Percentiles rank a stretch among this genome's conserved stretches.
Conservation (phyloP, 2,113 vertebrate species). For the Rynchops niger region DNA sequence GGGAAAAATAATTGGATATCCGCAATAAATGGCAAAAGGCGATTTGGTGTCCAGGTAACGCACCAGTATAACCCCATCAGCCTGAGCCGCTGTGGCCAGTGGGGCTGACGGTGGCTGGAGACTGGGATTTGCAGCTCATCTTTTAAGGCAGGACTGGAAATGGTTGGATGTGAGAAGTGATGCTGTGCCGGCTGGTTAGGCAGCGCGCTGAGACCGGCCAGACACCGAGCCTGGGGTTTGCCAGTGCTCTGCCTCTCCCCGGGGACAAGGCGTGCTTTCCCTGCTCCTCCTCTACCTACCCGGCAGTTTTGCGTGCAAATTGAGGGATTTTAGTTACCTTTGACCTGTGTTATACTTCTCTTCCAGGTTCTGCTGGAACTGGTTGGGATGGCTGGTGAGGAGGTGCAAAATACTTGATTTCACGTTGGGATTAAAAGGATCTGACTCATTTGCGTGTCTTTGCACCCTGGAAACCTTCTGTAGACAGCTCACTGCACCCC, state of each 20-base stretch:
- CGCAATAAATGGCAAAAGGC: neutral
- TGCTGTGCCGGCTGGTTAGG: neutral
- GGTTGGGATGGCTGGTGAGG: accelerated
- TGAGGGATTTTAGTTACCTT: neutral
- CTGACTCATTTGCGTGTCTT: neutral
- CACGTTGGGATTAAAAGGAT: neutral
- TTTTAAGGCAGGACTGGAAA: neutral
- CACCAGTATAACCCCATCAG: neutral
- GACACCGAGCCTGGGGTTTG: neutral
- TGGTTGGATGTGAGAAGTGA: accelerated
- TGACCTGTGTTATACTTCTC: neutral
- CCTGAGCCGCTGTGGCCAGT: neutral
- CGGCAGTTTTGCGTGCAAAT: neutral
- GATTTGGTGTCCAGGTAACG: neutral
- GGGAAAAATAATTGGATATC: neutral
- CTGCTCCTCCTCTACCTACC: neutral
- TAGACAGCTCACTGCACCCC: neutral
- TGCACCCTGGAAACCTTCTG: neutral
- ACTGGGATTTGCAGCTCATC: neutral
- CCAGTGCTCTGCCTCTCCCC: neutral
- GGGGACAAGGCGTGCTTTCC: accelerated
- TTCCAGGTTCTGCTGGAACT: neutral
- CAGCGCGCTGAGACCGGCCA: accelerated
- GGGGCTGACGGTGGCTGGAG: neutral
- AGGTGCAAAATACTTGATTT: neutral